Base-by-base conservation (phyloP, 2,888 invertebrate species). In the Tinea pellionella region DNA sequence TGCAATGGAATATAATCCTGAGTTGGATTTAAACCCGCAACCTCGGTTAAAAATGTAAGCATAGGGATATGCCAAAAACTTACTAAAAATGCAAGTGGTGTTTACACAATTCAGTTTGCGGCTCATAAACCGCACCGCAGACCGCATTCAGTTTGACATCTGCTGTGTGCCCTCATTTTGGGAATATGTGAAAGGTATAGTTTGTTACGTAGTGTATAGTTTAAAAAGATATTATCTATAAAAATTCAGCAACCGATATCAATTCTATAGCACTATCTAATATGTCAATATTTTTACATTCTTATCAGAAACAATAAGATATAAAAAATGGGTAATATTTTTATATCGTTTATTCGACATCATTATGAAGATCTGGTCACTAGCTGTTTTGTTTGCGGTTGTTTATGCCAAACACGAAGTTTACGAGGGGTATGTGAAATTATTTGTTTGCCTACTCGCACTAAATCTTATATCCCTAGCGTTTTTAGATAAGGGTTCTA, bases 321-420 rank as follows among this genome's bases (percentile, higher is more conserved):
- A 57, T 43, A 58, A 61, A 53, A 56, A 6, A 53, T 47, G 12
- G 32, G 30, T 18, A 41, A 29, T n/a, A 53, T 53, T 16, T 47
- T 47, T 16, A 12, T 13, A 16, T 24, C 2, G 19, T 18, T 13
- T 53, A 53, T 53, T 53, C 18, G n/a, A 4, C 24, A 53, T 53
- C 24, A 18, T 53, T 24, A 77, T 79, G 80, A 77, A 69, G 69
- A 61, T 70, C 15, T 61, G 73, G n/a, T 63, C 66, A 15, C 16
- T 78, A 1, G 64, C 72, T 11, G 60, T 80, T 8, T 62, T 80
- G 0, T 62, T 74, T 29, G 71, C 68, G 42, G 67, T 68, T 66
- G 60, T 64, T 13, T 69, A 63, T 43, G 83, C 79, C 56, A 84
- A 82, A 63, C 79, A 82, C 62, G 83, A 81, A 62, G 63, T 70